Evolutionary conservation across 1,140 invertebrate genomes (phyloP).

Genomic region (Charaxes varanes): DNA sequence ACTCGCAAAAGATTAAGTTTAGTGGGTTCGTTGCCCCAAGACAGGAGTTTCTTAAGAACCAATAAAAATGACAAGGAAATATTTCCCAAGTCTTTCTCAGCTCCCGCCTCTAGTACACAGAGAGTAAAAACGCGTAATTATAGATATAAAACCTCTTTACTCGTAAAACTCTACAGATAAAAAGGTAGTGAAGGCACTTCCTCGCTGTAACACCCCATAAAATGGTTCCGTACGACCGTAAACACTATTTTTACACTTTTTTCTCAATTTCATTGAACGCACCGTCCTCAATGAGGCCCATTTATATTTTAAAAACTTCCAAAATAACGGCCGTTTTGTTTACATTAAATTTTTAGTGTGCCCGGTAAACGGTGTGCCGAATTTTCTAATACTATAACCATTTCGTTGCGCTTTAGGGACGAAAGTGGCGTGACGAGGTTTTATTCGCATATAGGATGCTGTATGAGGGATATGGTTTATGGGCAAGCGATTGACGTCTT

Average conservation of each 20-base stretch:
- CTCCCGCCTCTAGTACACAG: not conserved
- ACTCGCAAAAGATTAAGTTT: too few relatives aligned
- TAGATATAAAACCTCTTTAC: conserved; percentile 42
- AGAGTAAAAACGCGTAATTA: conserved; percentile 31
- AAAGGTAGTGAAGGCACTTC: conserved; percentile 39
- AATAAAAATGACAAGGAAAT: too few relatives aligned
- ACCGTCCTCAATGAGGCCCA: conserved; percentile 39
- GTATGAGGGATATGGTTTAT: conserved; percentile 33
- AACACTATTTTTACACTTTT: conserved; percentile 41
- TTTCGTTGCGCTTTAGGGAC: conserved; percentile 14
- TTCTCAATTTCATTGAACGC: conserved; percentile 37
- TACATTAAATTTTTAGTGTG: conserved; percentile 39
- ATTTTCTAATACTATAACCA: conserved; percentile 27
- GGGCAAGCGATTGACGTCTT: conserved; percentile 63
- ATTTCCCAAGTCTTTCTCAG: too few relatives aligned
- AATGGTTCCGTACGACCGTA: conserved; percentile 33
- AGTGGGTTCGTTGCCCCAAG: too few relatives aligned
- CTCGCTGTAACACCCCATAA: conserved; percentile 34
- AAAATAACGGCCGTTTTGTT: conserved; percentile 37
- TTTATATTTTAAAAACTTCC: conserved; percentile 38
- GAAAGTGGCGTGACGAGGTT: conserved; percentile 19
- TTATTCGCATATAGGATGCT: conserved; percentile 24
- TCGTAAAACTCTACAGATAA: conserved; percentile 38
- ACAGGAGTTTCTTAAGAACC: too few relatives aligned
- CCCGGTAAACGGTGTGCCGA: conserved; percentile 35